Evolutionary conservation across 2,888 invertebrate species (phyloP).

Genomic region (Calameuta pallipes): DNA sequence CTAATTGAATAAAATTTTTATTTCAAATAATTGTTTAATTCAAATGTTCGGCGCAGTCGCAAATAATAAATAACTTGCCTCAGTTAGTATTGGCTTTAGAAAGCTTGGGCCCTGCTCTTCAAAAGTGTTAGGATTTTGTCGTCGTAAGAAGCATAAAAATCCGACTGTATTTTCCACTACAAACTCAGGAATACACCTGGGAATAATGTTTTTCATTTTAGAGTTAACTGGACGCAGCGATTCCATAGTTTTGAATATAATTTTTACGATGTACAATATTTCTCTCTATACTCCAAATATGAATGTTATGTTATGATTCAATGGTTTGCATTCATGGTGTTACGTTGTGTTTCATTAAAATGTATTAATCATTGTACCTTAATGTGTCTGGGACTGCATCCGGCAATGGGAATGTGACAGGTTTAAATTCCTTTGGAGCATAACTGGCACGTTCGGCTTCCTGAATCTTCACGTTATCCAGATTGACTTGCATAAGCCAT

Average conservation of each 20-base stretch:
- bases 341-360: neutral
- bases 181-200: slow-evolving; percentile 89
- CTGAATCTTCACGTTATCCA: slow-evolving; percentile 63
- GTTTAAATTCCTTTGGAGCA: slow-evolving; percentile 71
- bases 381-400: slow-evolving; percentile 76
- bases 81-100: slow-evolving; percentile 77
- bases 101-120: slow-evolving; percentile 76
- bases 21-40: neutral
- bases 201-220: slow-evolving; percentile 26
- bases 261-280: neutral
- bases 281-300: neutral
- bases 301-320: neutral
- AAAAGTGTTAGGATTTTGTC: slow-evolving; percentile 73
- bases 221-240: neutral
- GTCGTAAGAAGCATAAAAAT: slow-evolving; percentile 80
- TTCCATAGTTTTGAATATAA: neutral
- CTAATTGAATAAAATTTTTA: slow-evolving; percentile 26
- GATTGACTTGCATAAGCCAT: slow-evolving; percentile 88
- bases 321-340: neutral
- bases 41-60: neutral
- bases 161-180: slow-evolving; percentile 89
- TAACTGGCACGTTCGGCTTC: slow-evolving; percentile 66
- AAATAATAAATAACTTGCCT: slow-evolving; percentile 57
- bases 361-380: slow-evolving; percentile 66
- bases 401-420: slow-evolving; percentile 74